Percentiles rank a stretch among this genome's conserved stretches.
Evolutionary conservation across 2,888 invertebrate genomes (phyloP).

Genomic region (Drosophila planitibia): DNA sequence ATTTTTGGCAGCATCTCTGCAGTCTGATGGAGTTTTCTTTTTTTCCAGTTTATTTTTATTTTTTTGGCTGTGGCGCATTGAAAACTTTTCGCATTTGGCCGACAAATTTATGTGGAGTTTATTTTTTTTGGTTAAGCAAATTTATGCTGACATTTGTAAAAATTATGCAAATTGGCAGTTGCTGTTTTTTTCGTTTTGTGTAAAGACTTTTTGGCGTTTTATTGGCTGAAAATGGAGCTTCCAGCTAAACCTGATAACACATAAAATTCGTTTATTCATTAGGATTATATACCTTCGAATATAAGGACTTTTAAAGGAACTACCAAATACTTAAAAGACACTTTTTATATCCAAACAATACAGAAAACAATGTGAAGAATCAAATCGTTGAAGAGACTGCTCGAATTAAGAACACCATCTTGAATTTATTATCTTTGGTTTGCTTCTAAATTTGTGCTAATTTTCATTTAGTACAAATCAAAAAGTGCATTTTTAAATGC

Average conservation of each 20-base stretch:
- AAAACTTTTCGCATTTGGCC: conserved; percentile 68
- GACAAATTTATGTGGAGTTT: conserved; percentile 52
- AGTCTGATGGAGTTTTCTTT: conserved; percentile 12
- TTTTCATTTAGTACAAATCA: not conserved
- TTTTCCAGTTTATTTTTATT: not conserved
- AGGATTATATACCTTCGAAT: not conserved
- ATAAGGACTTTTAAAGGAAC: not conserved
- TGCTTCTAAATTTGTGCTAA: fast-evolving
- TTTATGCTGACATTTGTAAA: conserved; percentile 67
- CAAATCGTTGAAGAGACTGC: not conserved
- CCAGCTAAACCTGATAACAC: not conserved
- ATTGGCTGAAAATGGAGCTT: conserved; percentile 27
- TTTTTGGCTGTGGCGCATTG: conserved; percentile 49
- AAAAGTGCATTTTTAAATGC: not conserved
- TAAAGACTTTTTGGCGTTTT: conserved; percentile 21
- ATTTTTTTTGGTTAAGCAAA: conserved; percentile 39
- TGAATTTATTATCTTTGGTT: not conserved
- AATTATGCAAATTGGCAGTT: conserved; percentile 55
- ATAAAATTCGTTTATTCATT: not conserved
- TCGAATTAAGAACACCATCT: not conserved
- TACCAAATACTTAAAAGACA: not conserved
- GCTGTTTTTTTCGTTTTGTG: conserved; percentile 8
- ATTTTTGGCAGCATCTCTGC: conserved; percentile 1
- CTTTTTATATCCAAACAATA: not conserved
- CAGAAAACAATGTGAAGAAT: not conserved